phyloP scores from a whole-genome alignment of 2,113 vertebrate species.

The Poeciliopsis occidentalis region DNA sequence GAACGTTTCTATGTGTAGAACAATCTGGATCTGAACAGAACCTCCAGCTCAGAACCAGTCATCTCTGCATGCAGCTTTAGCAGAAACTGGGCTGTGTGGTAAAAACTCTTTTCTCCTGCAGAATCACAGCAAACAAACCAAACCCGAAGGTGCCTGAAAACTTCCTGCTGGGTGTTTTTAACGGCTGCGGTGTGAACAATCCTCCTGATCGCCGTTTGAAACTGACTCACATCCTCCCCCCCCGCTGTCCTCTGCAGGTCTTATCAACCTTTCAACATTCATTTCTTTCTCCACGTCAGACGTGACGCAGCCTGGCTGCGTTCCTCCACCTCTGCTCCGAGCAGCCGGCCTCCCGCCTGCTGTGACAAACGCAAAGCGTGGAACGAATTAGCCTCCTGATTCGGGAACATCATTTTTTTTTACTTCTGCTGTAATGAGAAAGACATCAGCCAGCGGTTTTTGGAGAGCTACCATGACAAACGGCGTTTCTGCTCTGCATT shows the following conservation, averaged over 20 bases:
- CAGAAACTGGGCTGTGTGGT: not conserved
- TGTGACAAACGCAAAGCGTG: not conserved
- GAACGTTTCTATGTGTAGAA: too few species aligned
- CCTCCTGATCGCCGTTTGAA: too few species aligned
- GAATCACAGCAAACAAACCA: not conserved
- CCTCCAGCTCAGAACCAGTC: not conserved
- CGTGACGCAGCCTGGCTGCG: not conserved
- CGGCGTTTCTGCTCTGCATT: not conserved
- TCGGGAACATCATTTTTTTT: not conserved
- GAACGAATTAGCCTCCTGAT: not conserved
- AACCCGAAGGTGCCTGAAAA: not conserved
- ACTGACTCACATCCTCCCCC: not conserved
- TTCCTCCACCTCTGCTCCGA: not conserved
- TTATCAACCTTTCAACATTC: slow-evolving; percentile 3
- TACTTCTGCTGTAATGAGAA: not conserved
- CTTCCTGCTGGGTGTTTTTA: not conserved
- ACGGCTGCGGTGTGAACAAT: not conserved
- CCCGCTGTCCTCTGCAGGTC: not conserved
- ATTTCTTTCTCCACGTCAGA: not conserved
- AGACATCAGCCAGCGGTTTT: not conserved
- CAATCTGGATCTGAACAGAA: not conserved
- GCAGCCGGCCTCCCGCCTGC: not conserved
- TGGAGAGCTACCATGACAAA: not conserved
- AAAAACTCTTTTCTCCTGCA: not conserved
- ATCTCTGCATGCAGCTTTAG: not conserved